Conservation (phyloP, 1,140 invertebrate genomes). For the Pygmarrhopalites habei region DNA sequence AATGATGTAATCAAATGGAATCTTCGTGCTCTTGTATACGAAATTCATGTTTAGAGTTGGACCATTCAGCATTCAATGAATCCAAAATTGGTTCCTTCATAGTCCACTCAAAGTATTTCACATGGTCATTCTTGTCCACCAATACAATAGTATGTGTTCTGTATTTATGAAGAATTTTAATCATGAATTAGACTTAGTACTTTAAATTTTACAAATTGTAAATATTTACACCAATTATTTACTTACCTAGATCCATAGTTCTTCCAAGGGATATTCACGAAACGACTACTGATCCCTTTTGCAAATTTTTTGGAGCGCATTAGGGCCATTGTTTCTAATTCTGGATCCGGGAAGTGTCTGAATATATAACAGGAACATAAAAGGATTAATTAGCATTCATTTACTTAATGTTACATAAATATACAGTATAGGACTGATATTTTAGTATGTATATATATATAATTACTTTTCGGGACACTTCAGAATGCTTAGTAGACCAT, state of each 20-base stretch:
- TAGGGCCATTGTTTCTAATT: constrained; percentile 52
- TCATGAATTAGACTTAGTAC: background rate
- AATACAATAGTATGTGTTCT: constrained; percentile 62
- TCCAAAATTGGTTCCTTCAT: constrained; percentile 48
- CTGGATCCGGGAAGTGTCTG: constrained; percentile 59
- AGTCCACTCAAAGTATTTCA: constrained; percentile 58
- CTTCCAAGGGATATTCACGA: constrained; percentile 51
- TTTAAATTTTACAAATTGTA: background rate
- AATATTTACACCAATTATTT: background rate
- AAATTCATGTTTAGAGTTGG: no score
- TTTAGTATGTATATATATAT: no score
- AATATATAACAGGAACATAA: no score
- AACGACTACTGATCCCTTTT: constrained; percentile 57
- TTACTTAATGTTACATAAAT: no score
- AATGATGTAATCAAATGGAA: no score
- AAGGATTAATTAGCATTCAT: no score
- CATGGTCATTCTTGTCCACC: constrained; percentile 54
- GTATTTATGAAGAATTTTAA: constrained; percentile 35
- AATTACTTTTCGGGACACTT: no score
- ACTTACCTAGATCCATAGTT: constrained; percentile 62
- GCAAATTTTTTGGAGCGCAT: constrained; percentile 41
- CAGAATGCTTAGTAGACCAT: no score
- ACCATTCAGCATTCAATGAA: constrained; percentile 27
- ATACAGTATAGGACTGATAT: no score
- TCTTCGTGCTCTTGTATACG: no score